A percentile compares a stretch with the other conserved stretches of the same genome.
phyloP scores from a whole-genome alignment of 2,113 vertebrate genomes.

The Centropus bengalensis region DNA sequence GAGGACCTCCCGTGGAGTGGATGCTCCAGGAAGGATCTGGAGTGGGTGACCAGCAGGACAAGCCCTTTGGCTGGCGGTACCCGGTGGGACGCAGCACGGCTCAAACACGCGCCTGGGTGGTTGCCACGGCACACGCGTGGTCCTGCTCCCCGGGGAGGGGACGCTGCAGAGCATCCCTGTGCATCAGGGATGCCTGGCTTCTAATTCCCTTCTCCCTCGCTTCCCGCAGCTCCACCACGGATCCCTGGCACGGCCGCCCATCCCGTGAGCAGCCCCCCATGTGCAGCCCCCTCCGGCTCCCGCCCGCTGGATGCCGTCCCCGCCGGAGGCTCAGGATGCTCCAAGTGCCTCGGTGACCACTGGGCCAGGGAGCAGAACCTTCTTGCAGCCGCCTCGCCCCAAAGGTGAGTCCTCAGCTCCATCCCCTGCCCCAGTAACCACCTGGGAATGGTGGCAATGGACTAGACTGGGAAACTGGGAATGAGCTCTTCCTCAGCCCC shows the following conservation, averaged over 20 bases:
- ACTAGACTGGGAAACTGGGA: neutral
- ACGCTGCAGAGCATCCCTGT: accelerated
- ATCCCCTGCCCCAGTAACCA: neutral
- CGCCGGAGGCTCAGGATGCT: neutral
- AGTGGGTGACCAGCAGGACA: accelerated
- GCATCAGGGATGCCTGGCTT: neutral
- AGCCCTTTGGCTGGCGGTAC: too few relatives aligned
- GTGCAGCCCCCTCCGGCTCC: neutral
- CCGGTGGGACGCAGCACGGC: accelerated
- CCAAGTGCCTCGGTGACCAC: neutral
- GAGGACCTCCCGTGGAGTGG: neutral
- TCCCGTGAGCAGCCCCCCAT: neutral
- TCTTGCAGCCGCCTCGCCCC: neutral
- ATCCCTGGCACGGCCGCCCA: neutral
- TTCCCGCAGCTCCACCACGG: neutral
- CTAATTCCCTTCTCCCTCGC: neutral
- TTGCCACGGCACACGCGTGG: accelerated
- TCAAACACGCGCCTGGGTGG: neutral
- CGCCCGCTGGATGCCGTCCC: neutral
- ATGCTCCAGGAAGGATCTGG: accelerated
- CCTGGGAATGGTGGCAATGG: neutral
- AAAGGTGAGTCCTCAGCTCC: neutral
- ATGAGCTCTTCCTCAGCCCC: neutral
- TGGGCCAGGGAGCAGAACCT: neutral
- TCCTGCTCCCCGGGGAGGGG: neutral